phyloP scores from a whole-genome alignment of 2,797 vertebrate species.

The Allobates femoralis region DNA sequence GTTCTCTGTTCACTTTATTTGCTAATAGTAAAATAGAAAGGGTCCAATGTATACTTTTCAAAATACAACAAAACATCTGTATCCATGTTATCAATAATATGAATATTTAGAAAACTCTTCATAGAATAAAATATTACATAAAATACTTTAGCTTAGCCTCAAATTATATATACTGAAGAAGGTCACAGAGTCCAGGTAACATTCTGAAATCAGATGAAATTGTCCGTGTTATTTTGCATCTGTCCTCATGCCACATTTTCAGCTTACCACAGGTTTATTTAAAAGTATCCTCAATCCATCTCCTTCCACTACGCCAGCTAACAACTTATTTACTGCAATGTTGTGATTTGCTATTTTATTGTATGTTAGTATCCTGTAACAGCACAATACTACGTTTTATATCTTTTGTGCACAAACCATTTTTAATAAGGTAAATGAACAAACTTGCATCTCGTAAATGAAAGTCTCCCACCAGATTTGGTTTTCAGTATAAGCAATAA shows the following conservation, averaged over 20 bases:
- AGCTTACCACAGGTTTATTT: slow-evolving; percentile 69
- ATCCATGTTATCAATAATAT: not conserved
- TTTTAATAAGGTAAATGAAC: slow-evolving; percentile 16
- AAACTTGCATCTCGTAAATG: slow-evolving; percentile 10
- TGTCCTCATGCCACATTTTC: slow-evolving; percentile 34
- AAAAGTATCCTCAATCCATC: slow-evolving; percentile 66
- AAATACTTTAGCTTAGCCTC: not conserved
- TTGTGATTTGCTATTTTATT: slow-evolving; percentile 43
- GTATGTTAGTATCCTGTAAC: slow-evolving; percentile 68
- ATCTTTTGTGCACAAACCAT: slow-evolving; percentile 61
- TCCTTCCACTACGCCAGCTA: slow-evolving; percentile 67
- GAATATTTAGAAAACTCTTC: too few relatives aligned
- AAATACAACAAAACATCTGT: not conserved
- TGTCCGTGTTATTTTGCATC: slow-evolving; percentile 7
- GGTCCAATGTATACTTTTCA: not conserved
- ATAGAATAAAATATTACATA: not conserved
- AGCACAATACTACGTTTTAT: slow-evolving; percentile 42
- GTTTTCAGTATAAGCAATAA: slow-evolving; percentile 52
- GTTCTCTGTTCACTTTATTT: too few relatives aligned
- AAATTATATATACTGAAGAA: too few relatives aligned
- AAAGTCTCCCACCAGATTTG: slow-evolving; percentile 2
- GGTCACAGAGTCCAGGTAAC: slow-evolving; percentile 1
- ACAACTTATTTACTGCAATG: slow-evolving; percentile 67
- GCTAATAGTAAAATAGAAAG: too few relatives aligned
- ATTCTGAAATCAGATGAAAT: not conserved